Evolutionary conservation across 2,888 invertebrate genomes (phyloP).

Genomic region (Epinotia demarniana): DNA sequence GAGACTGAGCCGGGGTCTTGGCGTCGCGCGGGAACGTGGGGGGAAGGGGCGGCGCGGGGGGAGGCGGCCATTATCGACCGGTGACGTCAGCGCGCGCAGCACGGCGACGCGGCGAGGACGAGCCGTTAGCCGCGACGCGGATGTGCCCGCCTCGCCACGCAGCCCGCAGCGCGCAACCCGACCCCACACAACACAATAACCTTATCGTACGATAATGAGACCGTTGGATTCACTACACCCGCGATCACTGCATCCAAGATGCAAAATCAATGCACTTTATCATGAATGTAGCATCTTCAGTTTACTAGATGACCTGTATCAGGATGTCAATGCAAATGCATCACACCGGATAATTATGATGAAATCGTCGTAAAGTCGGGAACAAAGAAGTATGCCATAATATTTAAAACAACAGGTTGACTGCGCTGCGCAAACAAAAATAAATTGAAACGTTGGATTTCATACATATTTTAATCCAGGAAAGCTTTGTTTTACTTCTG

Average conservation of each 20-base stretch:
- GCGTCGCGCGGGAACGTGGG: conserved; percentile 48
- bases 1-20: conserved; percentile 71
- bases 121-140: conserved; percentile 82
- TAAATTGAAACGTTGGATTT: not conserved
- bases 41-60: conserved; percentile 59
- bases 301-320: conserved; percentile 5
- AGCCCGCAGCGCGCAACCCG: conserved; percentile 50
- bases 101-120: conserved; percentile 70
- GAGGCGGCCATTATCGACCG: conserved; percentile 82
- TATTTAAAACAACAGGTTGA: not conserved
- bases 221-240: conserved; percentile 52
- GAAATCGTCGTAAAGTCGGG: not conserved
- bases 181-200: conserved; percentile 54
- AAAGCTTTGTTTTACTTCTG: not conserved
- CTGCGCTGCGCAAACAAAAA: not conserved
- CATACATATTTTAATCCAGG: not conserved
- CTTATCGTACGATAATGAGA: conserved; percentile 71
- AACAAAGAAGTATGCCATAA: not conserved
- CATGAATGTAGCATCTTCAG: not conserved
- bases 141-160: conserved; percentile 60
- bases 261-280: conserved; percentile 31
- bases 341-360: not conserved
- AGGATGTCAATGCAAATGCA: not conserved
- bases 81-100: conserved; percentile 85
- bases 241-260: conserved; percentile 50